Base-by-base conservation (phyloP, 2,797 vertebrate species). In the Bradypus variegatus region DNA sequence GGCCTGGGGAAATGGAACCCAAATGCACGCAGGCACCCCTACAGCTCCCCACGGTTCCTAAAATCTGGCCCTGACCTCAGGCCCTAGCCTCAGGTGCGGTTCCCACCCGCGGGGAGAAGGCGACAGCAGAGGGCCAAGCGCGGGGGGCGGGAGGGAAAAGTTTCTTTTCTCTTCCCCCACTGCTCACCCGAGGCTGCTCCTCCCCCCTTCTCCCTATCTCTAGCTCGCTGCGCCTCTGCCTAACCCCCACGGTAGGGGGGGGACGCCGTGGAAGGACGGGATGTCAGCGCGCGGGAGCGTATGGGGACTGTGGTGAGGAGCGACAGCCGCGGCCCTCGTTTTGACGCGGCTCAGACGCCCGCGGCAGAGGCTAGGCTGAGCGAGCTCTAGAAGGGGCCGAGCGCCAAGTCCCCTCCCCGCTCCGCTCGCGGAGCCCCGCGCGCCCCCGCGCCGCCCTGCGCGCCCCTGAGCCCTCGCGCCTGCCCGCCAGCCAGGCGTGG, bases 211-310 rank as follows among this genome's bases (percentile, higher is more conserved):
- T 13, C 65, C 73, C 41, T 69, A 83, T 72, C 91, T 38, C 29
- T 31, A 15, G 94, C 86, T 45, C 77, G n/a, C 75, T 65, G 95
- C 91, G 96, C 96, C 95, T 95, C 92, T 65, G 86, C 96, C 96
- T 96, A 96, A 89, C 92, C 96, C 96, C 95, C 95, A 92, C 94
- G 91, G 90, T 93, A 88, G 79, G 94, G 90, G 45, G 45, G 92
- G 85, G 92, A 53, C 50, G 48, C 78, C 60, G 31, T 7, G 95
- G 50, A 29, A 60, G 83, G 38, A 29, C 77, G 2, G 33, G 48
- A 88, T 62, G 92, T 91, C 77, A 65, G 93, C 33, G 90, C 62
- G 48, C 27, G 29, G 38, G 93, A 83, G 86, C 41, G 75, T 50
- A 65, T 0, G 18, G 38, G 60, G 64, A 58, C 58, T n/a, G 36